phyloP scores from a whole-genome alignment of 2,797 vertebrate genomes.

The Phoebastria nigripes region DNA sequence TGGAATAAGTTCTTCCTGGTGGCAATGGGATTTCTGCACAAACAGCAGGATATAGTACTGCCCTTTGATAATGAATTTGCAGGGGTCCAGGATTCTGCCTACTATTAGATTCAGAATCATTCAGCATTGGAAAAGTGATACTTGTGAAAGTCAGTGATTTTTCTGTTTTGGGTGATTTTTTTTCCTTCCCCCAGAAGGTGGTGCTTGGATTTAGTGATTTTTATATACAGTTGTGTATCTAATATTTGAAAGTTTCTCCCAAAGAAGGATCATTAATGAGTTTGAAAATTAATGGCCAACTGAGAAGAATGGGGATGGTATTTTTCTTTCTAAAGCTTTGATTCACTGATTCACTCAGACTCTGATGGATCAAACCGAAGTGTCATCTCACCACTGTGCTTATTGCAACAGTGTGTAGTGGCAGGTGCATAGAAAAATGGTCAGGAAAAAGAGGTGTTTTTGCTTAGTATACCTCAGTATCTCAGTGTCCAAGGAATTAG shows the following conservation, averaged over 20 bases:
- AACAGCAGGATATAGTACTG: background rate
- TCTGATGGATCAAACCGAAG: background rate
- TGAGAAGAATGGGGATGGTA: background rate
- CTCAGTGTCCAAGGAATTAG: background rate
- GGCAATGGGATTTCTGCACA: background rate
- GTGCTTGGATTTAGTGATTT: background rate
- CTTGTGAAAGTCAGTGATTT: background rate
- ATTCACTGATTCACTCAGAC: background rate
- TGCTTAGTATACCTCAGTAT: background rate
- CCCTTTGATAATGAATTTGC: background rate
- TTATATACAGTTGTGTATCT: background rate
- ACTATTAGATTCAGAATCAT: background rate
- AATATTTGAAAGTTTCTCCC: background rate
- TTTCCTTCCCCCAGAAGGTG: fast-evolving
- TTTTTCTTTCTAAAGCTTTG: background rate
- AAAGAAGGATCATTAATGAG: background rate
- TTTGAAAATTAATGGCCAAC: background rate
- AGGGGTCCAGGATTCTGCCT: background rate
- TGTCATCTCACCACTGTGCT: background rate
- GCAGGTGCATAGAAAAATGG: background rate
- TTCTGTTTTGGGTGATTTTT: background rate
- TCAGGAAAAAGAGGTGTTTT: background rate
- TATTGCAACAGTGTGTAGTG: no score
- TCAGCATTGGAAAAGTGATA: background rate
- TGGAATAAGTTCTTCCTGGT: background rate